phyloP scores from a whole-genome alignment of 2,797 vertebrate species.

The Esox lucius region DNA sequence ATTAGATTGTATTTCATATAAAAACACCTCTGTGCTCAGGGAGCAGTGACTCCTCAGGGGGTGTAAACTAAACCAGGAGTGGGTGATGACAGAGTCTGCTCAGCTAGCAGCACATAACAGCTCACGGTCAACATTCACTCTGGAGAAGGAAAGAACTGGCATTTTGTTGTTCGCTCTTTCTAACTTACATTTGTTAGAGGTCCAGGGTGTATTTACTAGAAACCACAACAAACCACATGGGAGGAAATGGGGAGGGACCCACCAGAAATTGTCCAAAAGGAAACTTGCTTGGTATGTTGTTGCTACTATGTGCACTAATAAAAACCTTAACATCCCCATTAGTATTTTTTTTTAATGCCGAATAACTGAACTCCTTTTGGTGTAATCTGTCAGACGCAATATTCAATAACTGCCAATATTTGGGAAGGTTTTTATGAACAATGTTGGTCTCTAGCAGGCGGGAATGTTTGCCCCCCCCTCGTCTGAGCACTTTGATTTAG shows the following conservation, averaged over 20 bases:
- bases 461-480: constrained; percentile 35
- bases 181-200: background rate
- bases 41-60: constrained; percentile 60
- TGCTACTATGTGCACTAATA: no score
- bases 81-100: constrained; percentile 51
- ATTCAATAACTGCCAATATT: background rate
- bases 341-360: no score
- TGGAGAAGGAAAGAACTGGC: background rate
- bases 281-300: no score
- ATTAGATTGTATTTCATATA: constrained; percentile 77
- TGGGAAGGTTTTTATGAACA: background rate
- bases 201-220: no score
- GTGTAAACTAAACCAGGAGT: constrained; percentile 58
- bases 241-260: no score
- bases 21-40: constrained; percentile 72
- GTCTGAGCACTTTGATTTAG: constrained; percentile 49
- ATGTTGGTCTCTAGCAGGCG: background rate
- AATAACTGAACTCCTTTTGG: background rate
- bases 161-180: background rate
- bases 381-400: background rate
- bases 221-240: no score
- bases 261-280: no score
- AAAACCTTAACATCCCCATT: no score
- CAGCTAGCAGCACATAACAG: background rate
- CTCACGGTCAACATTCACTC: background rate